Evolutionary conservation across 2,797 vertebrate species (phyloP), one percentile per base, ranked within the genome.

Genomic region (Lates japonicus): DNA sequence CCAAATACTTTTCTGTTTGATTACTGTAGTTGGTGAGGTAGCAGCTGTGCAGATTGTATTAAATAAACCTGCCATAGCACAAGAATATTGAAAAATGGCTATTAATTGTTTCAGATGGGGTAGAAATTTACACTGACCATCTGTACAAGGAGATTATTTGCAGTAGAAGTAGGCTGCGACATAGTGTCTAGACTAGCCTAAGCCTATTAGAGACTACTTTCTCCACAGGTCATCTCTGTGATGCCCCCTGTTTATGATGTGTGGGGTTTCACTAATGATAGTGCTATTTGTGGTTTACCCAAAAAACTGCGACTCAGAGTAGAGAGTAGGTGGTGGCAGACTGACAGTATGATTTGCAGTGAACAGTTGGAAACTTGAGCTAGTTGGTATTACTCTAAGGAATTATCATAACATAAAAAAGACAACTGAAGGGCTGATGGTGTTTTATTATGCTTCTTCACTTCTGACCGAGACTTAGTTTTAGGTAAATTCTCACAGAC

Each of bases 161-260:
- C 72, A 51, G 65, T 51, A 74, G 70, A 82, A 74, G 70, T 65
- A 68, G 72, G 60, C 52, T 70, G 57, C 70, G 67, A 49, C 62
- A 49, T 48, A 59, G 63, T 78, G 87, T 90, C 82, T 86, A 80
- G 86, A 87, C 83, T 39, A 70, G 58, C 42, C 64, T 88, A 87
- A 91, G 84, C 88, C 74, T 86, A 84, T 92, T 89, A 88, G 65
- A 77, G 60, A 44, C 68, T 77, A 87, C 90, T 93, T 93, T 94
- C 88, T 82, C 88, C 35, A 41, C 71, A 58, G 80, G 85, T 80
- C 69, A 77, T 85, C 81, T 66, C 63, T 57, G 13, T 67, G 54
- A 76, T 70, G 64, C 75, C 13, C 31, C 61, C 58, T 69, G 33
- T 85, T 80, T 49, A 25, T 63, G 62, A 71, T 69, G 29, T 70